Base-by-base conservation (phyloP, 2,888 invertebrate genomes). In the Heliconius ethilla region DNA sequence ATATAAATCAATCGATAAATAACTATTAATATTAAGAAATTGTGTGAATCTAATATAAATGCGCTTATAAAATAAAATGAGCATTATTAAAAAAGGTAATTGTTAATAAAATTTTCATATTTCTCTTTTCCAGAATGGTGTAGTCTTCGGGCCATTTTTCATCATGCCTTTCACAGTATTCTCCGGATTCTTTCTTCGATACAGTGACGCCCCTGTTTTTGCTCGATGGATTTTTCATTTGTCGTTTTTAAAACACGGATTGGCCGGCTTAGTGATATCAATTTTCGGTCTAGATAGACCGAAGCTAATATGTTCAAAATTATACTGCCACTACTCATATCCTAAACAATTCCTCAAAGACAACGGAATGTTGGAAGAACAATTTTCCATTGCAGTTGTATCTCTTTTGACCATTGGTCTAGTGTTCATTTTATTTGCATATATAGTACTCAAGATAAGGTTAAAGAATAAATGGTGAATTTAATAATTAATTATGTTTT, bases 171-270 rank as follows among this genome's bases (percentile, higher is more conserved):
- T 98, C 87, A 95, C 97, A 37, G 95, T 98, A 83, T 99, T 99
- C 93, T 98, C 98, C 77, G 99, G 99, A 10, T 99, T 98, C 92
- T 99, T 99, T 89, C 96, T 99, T 2, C 97, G 96, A 85, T 95
- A 97, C 84, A 96, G 95, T 84, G 98, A 98, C 84, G 97, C 98
- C 3, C 98, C 98, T 13, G 90, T 91, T 0, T 96, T 96, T 85
- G 92, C 98, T 82, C 96, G 96, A 70, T 99, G 98, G 98, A 84
- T 99, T 51, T 98, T 98, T 85, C 97, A 98, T 87, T 91, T 96
- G 55, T 98, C 98, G 0, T 99, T 98, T 89, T 94, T 98, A 59
- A 98, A 98, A 84, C 98, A 99, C 85, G 97, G 97, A 1, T 96
- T 98, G 75, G 98, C 98, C 83, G 98, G 98, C 7, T 95, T 97